Base-by-base conservation (phyloP, 1,140 invertebrate species). In the Scaptomyza pallida region DNA sequence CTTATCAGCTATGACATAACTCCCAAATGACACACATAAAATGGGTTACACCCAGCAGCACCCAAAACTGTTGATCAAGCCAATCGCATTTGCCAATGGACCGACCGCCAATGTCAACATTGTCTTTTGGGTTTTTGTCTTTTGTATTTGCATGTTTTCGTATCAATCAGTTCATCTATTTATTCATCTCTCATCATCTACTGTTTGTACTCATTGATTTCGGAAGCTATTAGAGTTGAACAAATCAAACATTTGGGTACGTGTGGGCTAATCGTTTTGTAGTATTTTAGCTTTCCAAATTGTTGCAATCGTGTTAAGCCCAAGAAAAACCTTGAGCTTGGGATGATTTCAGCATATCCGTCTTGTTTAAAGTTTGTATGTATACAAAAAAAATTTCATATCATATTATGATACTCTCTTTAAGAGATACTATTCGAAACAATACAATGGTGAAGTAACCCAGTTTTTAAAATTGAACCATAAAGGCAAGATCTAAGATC, bases 1-100 rank as follows among this genome's bases (percentile, higher is more conserved):
- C n/a, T 37, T 43, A 43, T 43, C 51, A 40, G 51, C 17, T 26
- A 37, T 55, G 52, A 55, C 37, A 55, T 55, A 55, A 55, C 37
- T 43, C 12, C 9, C 8, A 9, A 10, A n/a, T 54, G 51, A 54
- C 50, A 21, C 50, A 54, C 50, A 16, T 8, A 30, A 26, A 54
- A 1, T 55, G 37, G 52, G 37, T n/a, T 55, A 43, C 40, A 26
- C 52, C 37, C 52, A 43, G 19, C 52, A 26, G 19, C 33, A 13
- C n/a, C 37, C 52, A n/a, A 21, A 16, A 8, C 1, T 30, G 26
- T 9, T 40, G 50, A 19, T 30, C 17, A 6, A 40, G 1, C 9
- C 43, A 19, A 44, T 19, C 41, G 21, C 2, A 44, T 44, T 44
- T 17, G 17, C 17, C 50, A 43, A 55, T 55, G 52, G 52, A 19